Evolutionary conservation across 2,888 invertebrate species (phyloP), one percentile per base, ranked within the genome.

Genomic region (Torymus auratus): DNA sequence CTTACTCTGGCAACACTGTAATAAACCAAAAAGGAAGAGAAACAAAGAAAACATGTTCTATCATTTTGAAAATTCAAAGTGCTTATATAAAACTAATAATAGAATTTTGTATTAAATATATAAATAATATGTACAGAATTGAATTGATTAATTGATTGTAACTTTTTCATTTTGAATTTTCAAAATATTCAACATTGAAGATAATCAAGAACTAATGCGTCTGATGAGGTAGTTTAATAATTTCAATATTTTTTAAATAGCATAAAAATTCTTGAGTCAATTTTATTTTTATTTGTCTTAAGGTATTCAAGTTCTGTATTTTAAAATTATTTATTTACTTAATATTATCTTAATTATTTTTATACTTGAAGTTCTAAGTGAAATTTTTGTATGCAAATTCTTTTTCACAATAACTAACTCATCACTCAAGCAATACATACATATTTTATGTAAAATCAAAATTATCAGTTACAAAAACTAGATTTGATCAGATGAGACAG

Each of bases 391-490:
- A 41, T 41, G 41, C 7, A 41, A 41, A 7, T 41, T 41, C 7
- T 41, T 41, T 41, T 41, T 4, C 1, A 41, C 7, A 67, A 10
- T 71, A 70, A 55, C 41, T 73, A 17, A 15, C 60, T 78, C 20
- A 70, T 55, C 52, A 75, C 15, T 70, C 55, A 68, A 72, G 41
- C 41, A 60, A 73, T 53, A n/a, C 28, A 23, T 17, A 41, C 5
- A 41, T 7, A 41, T 17, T 60, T 61, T 13, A 67, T 79, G 28
- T 55, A 65, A 56, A 78, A 41, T 50, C 60, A 71, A 70, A 17
- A 81, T 28, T 78, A 78, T 73, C 58, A 74, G 69, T 58, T 69
- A 73, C 41, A 62, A 64, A 62, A 71, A 78, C 52, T 70, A 70
- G 55, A 41, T 53, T 76, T 68, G 62, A 72, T 68, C 2, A 81